phyloP scores from a whole-genome alignment of 2,113 vertebrate genomes.

The Gymnogyps californianus region DNA sequence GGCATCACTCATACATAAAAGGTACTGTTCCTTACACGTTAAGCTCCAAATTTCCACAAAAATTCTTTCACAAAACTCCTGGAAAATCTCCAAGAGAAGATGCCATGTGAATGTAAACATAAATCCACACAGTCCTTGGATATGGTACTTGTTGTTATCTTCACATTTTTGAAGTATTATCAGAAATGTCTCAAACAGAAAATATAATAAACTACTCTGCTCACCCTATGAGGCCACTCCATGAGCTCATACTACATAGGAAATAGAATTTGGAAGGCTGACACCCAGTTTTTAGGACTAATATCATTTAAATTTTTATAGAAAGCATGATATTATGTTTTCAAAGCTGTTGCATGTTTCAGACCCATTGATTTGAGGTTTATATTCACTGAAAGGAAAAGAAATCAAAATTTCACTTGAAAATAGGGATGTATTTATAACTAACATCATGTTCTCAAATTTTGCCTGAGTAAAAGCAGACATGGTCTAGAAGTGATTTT shows the following conservation, averaged over 20 bases:
- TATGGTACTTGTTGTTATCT: background rate
- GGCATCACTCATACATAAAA: background rate
- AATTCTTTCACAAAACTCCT: background rate
- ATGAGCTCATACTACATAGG: background rate
- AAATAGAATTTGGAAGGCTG: background rate
- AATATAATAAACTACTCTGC: background rate
- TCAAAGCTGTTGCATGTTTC: background rate
- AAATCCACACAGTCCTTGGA: background rate
- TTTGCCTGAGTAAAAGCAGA: background rate
- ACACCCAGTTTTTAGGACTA: background rate
- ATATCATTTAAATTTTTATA: background rate
- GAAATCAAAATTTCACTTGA: background rate
- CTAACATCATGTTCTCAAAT: background rate
- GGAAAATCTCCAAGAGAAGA: background rate
- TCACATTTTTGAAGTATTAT: slow-evolving; percentile 10
- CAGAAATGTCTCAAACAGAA: background rate
- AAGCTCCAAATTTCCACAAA: background rate
- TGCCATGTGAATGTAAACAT: background rate
- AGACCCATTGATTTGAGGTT: background rate
- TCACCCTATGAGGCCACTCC: background rate
- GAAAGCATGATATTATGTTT: background rate
- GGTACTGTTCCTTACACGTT: background rate
- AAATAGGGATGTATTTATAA: background rate
- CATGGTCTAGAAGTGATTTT: background rate
- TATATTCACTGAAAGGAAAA: background rate